phyloP scores from a whole-genome alignment of 2,888 invertebrate genomes.

The Ophraella communa region DNA sequence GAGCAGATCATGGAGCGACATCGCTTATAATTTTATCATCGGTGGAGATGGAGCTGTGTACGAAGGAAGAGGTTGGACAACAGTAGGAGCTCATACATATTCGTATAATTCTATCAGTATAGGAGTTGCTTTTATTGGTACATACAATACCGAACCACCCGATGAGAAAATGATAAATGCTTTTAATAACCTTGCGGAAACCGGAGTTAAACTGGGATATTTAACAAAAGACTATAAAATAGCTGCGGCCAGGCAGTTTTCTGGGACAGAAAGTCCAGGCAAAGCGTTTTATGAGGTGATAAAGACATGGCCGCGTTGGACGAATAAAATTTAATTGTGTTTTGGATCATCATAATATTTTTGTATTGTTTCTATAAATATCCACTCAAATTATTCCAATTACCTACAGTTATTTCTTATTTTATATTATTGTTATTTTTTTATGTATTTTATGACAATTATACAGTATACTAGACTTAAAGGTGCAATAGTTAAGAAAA shows the following conservation, averaged over 20 bases:
- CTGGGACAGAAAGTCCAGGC: conserved; percentile 74
- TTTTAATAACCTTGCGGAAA: conserved; percentile 66
- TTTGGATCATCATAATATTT: too few species aligned
- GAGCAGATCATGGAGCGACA: conserved; percentile 69
- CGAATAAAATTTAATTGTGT: conserved; percentile 5
- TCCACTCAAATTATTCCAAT: too few species aligned
- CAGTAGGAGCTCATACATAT: conserved; percentile 66
- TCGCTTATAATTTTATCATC: conserved; percentile 79
- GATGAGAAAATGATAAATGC: conserved; percentile 67
- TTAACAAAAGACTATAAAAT: conserved; percentile 71
- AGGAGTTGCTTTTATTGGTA: conserved; percentile 76
- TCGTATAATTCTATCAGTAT: conserved; percentile 72
- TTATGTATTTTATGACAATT: too few species aligned
- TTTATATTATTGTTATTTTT: too few species aligned
- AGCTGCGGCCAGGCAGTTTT: conserved; percentile 72
- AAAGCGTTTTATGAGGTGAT: conserved; percentile 69
- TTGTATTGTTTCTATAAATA: too few species aligned
- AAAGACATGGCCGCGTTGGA: conserved; percentile 72
- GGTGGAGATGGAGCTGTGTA: conserved; percentile 82
- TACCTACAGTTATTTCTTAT: too few species aligned
- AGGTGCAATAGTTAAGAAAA: too few species aligned
- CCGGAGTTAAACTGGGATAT: conserved; percentile 69
- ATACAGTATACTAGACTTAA: too few species aligned
- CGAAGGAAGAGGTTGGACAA: conserved; percentile 60
- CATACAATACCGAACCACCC: conserved; percentile 65